Evolutionary conservation across 2,888 invertebrate species (phyloP).

Genomic region (Drosophila villosipedis): DNA sequence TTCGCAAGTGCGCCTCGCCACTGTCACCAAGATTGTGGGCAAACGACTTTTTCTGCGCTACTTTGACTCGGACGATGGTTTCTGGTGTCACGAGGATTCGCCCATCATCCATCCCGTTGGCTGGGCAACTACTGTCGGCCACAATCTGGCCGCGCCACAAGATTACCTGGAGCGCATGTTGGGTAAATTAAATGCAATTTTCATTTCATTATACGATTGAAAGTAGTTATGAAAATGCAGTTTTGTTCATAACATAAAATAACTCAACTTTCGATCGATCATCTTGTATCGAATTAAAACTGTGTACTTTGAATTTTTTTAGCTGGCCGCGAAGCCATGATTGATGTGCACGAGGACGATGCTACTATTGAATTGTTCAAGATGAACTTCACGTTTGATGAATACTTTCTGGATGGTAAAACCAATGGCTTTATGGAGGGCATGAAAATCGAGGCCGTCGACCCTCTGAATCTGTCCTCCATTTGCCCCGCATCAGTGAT

Average conservation of each 20-base stretch:
- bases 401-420: slow-evolving; percentile 86
- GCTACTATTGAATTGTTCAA: slow-evolving; percentile 92
- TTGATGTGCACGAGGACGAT: slow-evolving; percentile 89
- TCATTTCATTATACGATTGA: not conserved
- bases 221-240: no score
- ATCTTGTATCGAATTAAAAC: not conserved
- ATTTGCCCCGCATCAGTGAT: slow-evolving; percentile 98
- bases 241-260: not conserved
- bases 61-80: slow-evolving; percentile 94
- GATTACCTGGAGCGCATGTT: slow-evolving; percentile 91
- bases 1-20: slow-evolving; percentile 95
- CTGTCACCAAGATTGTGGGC: slow-evolving; percentile 95
- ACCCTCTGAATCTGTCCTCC: slow-evolving; percentile 96
- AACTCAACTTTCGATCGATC: not conserved
- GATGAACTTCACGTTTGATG: slow-evolving; percentile 87
- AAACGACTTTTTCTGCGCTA: slow-evolving; percentile 96
- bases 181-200: slow-evolving; percentile 86
- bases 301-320: not conserved
- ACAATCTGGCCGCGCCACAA: slow-evolving; percentile 93
- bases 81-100: slow-evolving; percentile 99
- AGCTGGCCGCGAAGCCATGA: slow-evolving; percentile 85
- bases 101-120: slow-evolving; percentile 97
- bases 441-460: slow-evolving; percentile 98
- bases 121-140: slow-evolving; percentile 97
- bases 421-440: slow-evolving; percentile 90